Evolutionary conservation across 2,797 vertebrate species (phyloP).

Genomic region (Limosa lapponica): DNA sequence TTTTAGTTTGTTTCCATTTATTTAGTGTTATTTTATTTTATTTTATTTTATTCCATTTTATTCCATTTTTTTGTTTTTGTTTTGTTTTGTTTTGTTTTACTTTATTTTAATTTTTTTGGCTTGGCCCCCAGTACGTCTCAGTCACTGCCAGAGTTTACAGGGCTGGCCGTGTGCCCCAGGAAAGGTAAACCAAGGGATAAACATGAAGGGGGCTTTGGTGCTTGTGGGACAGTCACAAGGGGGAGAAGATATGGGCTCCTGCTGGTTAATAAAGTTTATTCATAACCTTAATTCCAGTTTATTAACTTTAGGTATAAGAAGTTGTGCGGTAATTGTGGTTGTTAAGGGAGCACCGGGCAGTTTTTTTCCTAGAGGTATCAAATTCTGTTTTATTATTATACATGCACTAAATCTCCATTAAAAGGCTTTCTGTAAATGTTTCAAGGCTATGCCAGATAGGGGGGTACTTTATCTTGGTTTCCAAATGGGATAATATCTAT

Average conservation of each 20-base stretch:
- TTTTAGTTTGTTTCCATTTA: neutral
- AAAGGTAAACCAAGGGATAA: neutral
- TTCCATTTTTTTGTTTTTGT: neutral
- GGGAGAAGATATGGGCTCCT: neutral
- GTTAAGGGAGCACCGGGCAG: neutral
- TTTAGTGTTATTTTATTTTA: neutral
- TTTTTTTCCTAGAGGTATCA: constrained; percentile 18
- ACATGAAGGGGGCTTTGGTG: fast-evolving
- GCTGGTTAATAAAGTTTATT: constrained; percentile 15
- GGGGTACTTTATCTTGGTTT: constrained; percentile 32
- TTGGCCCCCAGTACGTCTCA: neutral
- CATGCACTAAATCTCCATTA: constrained; percentile 21
- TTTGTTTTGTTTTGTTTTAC: neutral
- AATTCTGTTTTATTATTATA: constrained; percentile 2
- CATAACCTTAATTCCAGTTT: neutral
- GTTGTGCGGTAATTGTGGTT: neutral
- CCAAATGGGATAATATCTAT: neutral
- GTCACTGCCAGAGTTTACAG: neutral
- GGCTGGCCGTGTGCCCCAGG: neutral
- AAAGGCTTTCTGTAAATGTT: constrained; percentile 1
- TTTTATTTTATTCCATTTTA: neutral
- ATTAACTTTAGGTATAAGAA: constrained; percentile 14
- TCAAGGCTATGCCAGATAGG: constrained; percentile 56
- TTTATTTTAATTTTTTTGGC: neutral
- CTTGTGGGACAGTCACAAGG: neutral